Percentiles rank a stretch among this genome's conserved stretches.
These are phyloP conservation scores for Lycodopsis pacificus DNA, from an alignment of 2,797 vertebrate species.

Conservation along the genomic window DNA sequence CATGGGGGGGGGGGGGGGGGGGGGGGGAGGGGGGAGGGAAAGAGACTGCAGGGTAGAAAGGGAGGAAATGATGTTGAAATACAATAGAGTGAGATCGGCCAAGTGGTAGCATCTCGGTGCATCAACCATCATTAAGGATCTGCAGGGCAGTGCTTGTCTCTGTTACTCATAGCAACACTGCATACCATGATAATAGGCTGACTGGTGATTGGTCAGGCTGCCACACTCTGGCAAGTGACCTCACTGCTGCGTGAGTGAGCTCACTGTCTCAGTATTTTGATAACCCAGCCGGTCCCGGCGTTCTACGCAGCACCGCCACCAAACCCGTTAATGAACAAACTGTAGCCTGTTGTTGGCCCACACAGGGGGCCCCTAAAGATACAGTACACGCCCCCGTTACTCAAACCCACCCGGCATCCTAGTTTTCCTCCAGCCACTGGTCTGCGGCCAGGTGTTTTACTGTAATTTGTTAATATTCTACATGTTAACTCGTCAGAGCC, in stretches of 20 bases:
- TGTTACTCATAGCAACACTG: conserved; percentile 84
- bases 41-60: not conserved
- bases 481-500: conserved; percentile 32
- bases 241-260: conserved; percentile 78
- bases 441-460: conserved; percentile 1
- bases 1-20: conserved; percentile 33
- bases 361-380: conserved; percentile 7
- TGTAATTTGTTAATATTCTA: conserved; percentile 24
- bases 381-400: not conserved
- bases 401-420: not conserved
- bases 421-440: not conserved
- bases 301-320: conserved; percentile 50
- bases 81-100: conserved; percentile 27
- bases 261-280: conserved; percentile 81
- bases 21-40: conserved; percentile 32
- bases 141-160: conserved; percentile 67
- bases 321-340: conserved; percentile 62
- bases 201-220: conserved; percentile 80
- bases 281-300: conserved; percentile 62
- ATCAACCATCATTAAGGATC: conserved; percentile 71
- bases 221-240: conserved; percentile 79
- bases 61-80: conserved; percentile 31
- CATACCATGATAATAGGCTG: conserved; percentile 80
- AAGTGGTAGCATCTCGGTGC: conserved; percentile 60
- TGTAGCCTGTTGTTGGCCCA: conserved; percentile 11